Evolutionary conservation across 2,113 vertebrate species (phyloP), one percentile per base, ranked within the genome.

Genomic region (Macroglossus sobrinus): DNA sequence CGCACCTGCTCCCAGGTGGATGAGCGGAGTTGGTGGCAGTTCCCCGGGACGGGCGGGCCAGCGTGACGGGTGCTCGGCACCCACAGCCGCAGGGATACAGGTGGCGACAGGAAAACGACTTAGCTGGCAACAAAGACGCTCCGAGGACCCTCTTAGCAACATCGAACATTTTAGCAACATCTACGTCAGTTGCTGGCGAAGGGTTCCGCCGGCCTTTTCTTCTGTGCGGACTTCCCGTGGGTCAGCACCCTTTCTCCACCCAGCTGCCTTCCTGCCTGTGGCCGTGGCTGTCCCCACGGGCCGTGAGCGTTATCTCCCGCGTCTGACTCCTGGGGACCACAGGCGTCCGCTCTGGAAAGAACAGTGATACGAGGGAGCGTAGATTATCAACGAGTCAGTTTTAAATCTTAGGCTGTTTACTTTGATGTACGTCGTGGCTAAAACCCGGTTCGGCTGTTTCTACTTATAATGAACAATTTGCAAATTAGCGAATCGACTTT

Each of bases 31-130:
- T 59, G 38, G 16, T 26, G 15, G 69, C 24, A 7, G 6, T 33
- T 8, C 45, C 40, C 74, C 4, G 5, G 6, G 11, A 15, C 1
- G 1, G 64, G 19, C 26, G 1, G 18, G 12, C 9, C 4, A 2
- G 4, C 1, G 2, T 7, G 9, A 19, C 26, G 5, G 28, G 12
- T 13, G 13, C 47, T 47, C 13, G 47, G 2, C 47, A 2, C 47
- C 47, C 47, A 47, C 47, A 14, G 47, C 2, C 30, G 7, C 50
- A 4, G 5, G 0, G 19, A 68, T n/a, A 57, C 35, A 14, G 24
- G 5, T 0, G 3, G 16, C 7, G 8, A 5, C 19, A 11, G 7
- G 0, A 9, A 22, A 43, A n/a, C 15, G 10, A 13, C 21, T 43
- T 28, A 55, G 35, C 57, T 11, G 28, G n/a, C 28, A 38, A 69